Base-by-base conservation (phyloP, 2,113 vertebrate species). In the Prietella phreatophila region DNA sequence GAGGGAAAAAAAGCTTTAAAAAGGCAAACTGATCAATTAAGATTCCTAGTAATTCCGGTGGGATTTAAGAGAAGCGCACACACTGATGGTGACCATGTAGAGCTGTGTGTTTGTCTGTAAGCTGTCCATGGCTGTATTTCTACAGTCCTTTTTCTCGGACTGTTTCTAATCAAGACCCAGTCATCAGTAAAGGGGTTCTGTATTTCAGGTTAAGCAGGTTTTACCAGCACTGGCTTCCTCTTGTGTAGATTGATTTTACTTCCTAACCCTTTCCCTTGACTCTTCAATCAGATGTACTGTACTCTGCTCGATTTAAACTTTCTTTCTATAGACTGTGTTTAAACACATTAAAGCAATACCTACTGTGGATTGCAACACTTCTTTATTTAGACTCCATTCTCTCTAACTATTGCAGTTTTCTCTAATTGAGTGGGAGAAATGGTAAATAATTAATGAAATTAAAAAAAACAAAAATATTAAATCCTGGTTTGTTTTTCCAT, bases 121-220 rank as follows among this genome's bases (percentile, higher is more conserved):
- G 1, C 42, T 19, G 14, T 39, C 14, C 6, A 42, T 80, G 2
- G 19, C n/a, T 69, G 61, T 39, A 27, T 30, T 33, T 13, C 9
- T 39, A 7, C n/a, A 69, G 27, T 19, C 25, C 65, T 19, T 19
- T 58, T 30, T n/a, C 69, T 10, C 3, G 22, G 11, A 3, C 11
- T 39, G 36, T 47, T 47, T 56, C 20, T 47, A 22, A n/a, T 27
- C 3, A 20, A 13, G 36, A 4, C 10, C 25, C 50, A 61, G 55
- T 53, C 19, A 5, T 76, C 36, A 30, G 8, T 67, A 67, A 42
- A 39, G 30, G 19, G 3, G 7, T 56, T 78, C 60, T 50, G 56
- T 53, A 19, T 87, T 90, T 89, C 87, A 87, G 83, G 90, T 87
- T 84, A 1, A 87, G 63, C 87, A 71, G 81, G 89, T 89, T 88